phyloP scores from a whole-genome alignment of 2,113 vertebrate species.

The Pitta sordida region DNA sequence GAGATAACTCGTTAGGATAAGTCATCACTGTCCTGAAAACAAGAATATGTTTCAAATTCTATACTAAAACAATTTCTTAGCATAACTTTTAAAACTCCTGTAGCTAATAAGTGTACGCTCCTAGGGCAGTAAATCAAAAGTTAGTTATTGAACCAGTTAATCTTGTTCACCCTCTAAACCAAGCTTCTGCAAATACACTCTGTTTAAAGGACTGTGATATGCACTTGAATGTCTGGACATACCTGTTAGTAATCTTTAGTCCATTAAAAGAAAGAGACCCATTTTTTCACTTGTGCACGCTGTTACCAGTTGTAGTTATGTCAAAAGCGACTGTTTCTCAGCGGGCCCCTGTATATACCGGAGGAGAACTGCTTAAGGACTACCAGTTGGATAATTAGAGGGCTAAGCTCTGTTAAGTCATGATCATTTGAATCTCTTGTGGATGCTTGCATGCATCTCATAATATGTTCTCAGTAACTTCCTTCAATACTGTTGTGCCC shows the following conservation, averaged over 20 bases:
- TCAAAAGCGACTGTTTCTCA: neutral
- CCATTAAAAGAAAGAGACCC: neutral
- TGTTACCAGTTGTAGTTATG: neutral
- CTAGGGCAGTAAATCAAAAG: neutral
- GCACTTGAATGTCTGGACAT: neutral
- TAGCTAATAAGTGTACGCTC: neutral
- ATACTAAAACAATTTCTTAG: neutral
- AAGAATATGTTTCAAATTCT: neutral
- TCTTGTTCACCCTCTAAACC: neutral
- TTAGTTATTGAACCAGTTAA: neutral
- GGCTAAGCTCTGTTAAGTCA: neutral
- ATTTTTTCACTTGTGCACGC: neutral
- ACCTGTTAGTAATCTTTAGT: neutral
- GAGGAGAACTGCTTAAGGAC: neutral
- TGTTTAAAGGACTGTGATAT: neutral
- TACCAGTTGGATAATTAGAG: neutral
- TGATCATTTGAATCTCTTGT: neutral
- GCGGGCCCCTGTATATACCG: neutral
- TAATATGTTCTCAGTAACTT: neutral
- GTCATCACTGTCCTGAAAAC: neutral
- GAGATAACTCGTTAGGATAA: neutral
- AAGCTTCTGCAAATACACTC: neutral
- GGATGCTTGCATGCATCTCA: neutral
- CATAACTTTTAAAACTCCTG: neutral
- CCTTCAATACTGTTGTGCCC: neutral